Conservation (phyloP, 2,113 vertebrate genomes). For the Actenoides hombroni region DNA sequence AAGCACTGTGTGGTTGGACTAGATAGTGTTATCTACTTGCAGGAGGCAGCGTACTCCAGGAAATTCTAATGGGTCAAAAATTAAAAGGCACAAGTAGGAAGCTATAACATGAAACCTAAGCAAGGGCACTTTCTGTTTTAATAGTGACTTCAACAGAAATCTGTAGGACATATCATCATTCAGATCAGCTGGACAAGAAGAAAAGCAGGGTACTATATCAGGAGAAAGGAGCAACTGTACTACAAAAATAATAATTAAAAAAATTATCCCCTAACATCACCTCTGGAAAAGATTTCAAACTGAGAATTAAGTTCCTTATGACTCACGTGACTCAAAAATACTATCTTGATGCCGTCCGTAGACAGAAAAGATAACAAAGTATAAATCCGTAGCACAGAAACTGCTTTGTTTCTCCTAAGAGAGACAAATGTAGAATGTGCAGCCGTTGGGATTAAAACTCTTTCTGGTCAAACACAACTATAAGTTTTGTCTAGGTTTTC, state of each 20-base stretch:
- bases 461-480: background rate
- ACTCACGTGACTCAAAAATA: background rate
- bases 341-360: background rate
- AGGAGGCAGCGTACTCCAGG: background rate
- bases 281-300: background rate
- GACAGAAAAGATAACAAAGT: background rate
- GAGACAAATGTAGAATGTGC: background rate
- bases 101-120: background rate
- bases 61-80: constrained; percentile 11
- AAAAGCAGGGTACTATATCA: background rate
- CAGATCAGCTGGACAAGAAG: background rate
- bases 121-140: background rate
- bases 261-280: background rate
- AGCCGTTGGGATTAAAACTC: accelerated
- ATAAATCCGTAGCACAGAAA: background rate
- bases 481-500: background rate
- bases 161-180: background rate
- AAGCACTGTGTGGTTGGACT: background rate
- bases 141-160: background rate
- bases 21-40: background rate
- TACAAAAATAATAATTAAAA: background rate
- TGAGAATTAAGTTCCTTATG: background rate
- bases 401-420: background rate
- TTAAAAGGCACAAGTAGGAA: background rate
- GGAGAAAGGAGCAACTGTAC: background rate